A percentile compares a stretch with the other conserved stretches of the same genome.
Evolutionary conservation across 1,140 invertebrate species (phyloP).

Genomic region (Drosophila pruinosa): DNA sequence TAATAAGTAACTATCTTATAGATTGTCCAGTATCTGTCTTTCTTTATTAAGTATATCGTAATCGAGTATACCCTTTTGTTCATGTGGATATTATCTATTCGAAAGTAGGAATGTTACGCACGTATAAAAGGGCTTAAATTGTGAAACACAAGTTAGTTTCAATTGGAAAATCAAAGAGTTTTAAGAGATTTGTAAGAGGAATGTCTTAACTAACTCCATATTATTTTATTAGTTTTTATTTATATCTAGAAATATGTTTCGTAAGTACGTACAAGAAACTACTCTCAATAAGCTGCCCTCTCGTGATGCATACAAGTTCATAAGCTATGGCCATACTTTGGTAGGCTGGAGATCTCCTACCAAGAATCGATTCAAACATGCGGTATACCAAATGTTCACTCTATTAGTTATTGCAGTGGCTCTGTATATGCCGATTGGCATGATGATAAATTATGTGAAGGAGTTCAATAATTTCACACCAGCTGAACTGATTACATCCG

Average conservation of each 20-base stretch:
- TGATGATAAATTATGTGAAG: not conserved
- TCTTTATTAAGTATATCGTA: no score
- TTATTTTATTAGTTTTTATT: not conserved
- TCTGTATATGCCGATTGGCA: not conserved
- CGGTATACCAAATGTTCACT: not conserved
- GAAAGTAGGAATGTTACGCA: no score
- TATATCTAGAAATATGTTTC: not conserved
- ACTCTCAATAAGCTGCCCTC: not conserved
- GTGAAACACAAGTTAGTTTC: no score
- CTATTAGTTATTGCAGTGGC: not conserved
- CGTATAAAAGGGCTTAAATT: no score
- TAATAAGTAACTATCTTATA: no score
- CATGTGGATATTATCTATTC: no score
- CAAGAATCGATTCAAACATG: not conserved
- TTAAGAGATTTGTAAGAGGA: no score
- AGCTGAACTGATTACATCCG: not conserved
- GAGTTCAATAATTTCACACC: not conserved
- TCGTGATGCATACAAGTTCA: not conserved
- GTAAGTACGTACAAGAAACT: not conserved
- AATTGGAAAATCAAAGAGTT: no score
- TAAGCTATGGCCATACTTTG: not conserved
- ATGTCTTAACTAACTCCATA: no score
- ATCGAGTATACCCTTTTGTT: no score
- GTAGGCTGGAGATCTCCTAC: not conserved
- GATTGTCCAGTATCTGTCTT: no score